Evolutionary conservation across 2,888 invertebrate species (phyloP).

Genomic region (Dexiosoma caninum): DNA sequence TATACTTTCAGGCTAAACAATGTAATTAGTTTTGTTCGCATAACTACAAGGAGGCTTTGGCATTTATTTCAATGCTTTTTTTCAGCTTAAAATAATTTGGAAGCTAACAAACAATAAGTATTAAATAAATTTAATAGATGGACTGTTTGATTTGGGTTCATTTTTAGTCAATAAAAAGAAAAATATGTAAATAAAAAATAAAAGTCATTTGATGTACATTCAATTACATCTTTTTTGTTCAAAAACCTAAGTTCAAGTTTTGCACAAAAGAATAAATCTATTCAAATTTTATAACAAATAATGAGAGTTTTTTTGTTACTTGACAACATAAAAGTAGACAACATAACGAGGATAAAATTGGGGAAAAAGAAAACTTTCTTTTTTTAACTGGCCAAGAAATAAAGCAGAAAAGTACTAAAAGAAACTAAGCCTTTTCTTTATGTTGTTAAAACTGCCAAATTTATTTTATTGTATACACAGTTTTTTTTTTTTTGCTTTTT

Average conservation of each 20-base stretch:
- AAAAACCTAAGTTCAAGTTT: slow-evolving; percentile 5
- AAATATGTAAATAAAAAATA: no score
- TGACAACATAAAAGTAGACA: slow-evolving; percentile 28
- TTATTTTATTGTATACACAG: slow-evolving; percentile 9
- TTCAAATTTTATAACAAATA: slow-evolving; percentile 39
- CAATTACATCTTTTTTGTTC: slow-evolving; percentile 1
- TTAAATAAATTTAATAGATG: not conserved
- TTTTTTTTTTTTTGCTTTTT: no score
- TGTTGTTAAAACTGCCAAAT: slow-evolving; percentile 48
- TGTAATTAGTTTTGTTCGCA: not conserved
- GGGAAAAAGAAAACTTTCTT: not conserved
- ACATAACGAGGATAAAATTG: slow-evolving; percentile 46
- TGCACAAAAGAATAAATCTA: slow-evolving; percentile 12
- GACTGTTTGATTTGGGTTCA: not conserved
- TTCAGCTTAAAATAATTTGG: not conserved
- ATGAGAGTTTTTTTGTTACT: no score
- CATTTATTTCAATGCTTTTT: not conserved
- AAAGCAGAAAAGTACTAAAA: not conserved
- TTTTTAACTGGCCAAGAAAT: slow-evolving; percentile 32
- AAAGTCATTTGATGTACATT: not conserved
- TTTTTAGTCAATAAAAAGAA: no score
- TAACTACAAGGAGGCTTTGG: not conserved
- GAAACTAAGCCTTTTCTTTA: slow-evolving; percentile 44
- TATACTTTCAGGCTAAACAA: not conserved
- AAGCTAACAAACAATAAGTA: not conserved